Evolutionary conservation across 1,140 invertebrate genomes (phyloP), one percentile per base, ranked within the genome.

Genomic region (Nomia melanderi): DNA sequence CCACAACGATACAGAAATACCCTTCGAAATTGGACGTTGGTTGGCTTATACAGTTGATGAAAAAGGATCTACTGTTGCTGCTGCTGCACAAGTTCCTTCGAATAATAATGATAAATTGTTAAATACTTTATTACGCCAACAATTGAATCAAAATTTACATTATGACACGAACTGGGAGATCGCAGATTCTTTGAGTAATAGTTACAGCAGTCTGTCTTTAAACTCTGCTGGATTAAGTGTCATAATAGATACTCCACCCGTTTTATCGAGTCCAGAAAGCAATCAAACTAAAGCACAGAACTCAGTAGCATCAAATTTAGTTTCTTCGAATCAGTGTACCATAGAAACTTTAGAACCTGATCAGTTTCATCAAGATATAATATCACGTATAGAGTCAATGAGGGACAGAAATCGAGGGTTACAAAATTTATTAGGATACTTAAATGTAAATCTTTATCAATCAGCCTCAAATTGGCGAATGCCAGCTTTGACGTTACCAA

Each of bases 31-130:
- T 70, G 95, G 95, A 0, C 94, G 95, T 47, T 95, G 94, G 94
- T 92, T 96, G 94, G 96, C 96, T 0, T 98, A 98, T 82, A 96
- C 96, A 0, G 98, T 98, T 89, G 96, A 97, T 84, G 96, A 97
- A 82, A 96, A 95, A 78, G 94, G 95, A 50, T 88, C 92, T 7
- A 94, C 94, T 17, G 90, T 93, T 27, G 93, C 94, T 8, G 87
- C 88, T 25, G 90, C 93, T 69, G 92, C 93, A 20, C 86, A 91
- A 57, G 89, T 91, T 27, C 86, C 90, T 1, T 36, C 80, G 12
- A 41, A 29, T 5, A 92, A 89, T 39, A 92, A 90, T 76, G 87
- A 92, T 86, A 93, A 87, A 85, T 81, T 87, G 29, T 73, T 79
- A 77, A 94, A 87, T 86, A 92, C 79, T 83, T 85, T 79, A 81